These are phyloP conservation scores for Sandelia bainsii DNA, from an alignment of 2,797 vertebrate species.

Conservation along the genomic window DNA sequence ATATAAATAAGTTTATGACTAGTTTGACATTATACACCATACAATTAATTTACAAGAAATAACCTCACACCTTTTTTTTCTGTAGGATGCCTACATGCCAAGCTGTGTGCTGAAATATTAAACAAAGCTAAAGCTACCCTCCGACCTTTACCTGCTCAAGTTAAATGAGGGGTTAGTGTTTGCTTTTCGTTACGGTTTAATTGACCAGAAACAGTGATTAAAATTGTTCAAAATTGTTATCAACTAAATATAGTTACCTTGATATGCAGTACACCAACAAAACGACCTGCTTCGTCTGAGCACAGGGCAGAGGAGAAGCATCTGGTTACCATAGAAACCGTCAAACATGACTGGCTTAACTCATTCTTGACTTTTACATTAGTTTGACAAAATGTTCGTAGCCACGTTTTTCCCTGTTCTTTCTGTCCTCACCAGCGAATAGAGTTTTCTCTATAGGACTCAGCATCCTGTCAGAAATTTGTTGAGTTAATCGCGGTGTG, in stretches of 20 bases:
- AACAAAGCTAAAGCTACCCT: no score
- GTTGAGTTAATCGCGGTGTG: not conserved
- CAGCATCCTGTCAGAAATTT: not conserved
- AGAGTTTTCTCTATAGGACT: no score
- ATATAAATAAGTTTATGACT: not conserved
- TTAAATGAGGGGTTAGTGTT: no score
- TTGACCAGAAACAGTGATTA: not conserved
- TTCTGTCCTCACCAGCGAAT: not conserved
- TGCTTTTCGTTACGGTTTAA: no score
- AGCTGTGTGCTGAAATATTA: no score
- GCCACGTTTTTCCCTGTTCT: not conserved
- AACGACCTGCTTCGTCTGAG: not conserved
- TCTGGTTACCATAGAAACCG: constrained; percentile 42
- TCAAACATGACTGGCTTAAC: not conserved
- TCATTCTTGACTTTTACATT: not conserved
- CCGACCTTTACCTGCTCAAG: no score
- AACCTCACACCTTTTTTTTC: no score
- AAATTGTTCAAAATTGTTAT: not conserved
- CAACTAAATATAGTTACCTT: constrained; percentile 28
- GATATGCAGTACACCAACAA: not conserved
- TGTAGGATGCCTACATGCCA: no score
- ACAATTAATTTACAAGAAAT: no score
- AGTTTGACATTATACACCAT: no score
- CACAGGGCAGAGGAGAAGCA: not conserved
- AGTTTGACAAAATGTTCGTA: no score